A percentile compares a stretch with the other conserved stretches of the same genome.
Conservation (phyloP, 2,113 vertebrate genomes). For the Panthera uncia region DNA sequence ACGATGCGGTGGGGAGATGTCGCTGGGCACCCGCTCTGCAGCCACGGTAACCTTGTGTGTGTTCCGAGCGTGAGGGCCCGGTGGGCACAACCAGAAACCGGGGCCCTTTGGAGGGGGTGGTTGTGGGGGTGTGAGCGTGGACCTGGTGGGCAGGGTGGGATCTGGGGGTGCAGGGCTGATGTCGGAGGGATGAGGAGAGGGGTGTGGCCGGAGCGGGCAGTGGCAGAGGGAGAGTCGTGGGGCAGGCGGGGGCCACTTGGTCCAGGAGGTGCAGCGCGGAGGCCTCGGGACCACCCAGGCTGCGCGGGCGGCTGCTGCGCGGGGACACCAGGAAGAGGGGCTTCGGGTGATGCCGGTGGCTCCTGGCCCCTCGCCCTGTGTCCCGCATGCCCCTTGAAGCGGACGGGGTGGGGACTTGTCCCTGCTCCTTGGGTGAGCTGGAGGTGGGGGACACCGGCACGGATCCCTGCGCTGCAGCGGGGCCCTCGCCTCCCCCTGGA, state of each 20-base stretch:
- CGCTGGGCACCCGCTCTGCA: background rate
- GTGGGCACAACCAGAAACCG: background rate
- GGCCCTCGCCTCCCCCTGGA: too few species aligned
- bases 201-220: background rate
- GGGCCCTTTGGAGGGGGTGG: background rate
- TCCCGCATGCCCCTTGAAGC: background rate
- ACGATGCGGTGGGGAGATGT: background rate
- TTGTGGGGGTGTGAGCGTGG: background rate
- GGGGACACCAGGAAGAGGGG: too few species aligned
- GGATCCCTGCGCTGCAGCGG: too few species aligned
- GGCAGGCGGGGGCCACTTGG: rapidly evolving
- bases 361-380: background rate
- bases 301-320: too few species aligned
- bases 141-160: background rate
- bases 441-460: too few species aligned
- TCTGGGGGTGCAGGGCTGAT: background rate
- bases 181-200: background rate
- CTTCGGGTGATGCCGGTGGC: background rate
- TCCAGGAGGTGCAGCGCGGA: too few species aligned
- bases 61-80: background rate
- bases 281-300: too few species aligned
- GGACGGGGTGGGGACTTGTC: background rate
- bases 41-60: background rate
- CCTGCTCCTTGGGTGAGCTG: too few species aligned
- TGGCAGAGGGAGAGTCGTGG: background rate